Evolutionary conservation across 2,888 invertebrate genomes (phyloP), one percentile per base, ranked within the genome.

Genomic region (Synergus japonicus): DNA sequence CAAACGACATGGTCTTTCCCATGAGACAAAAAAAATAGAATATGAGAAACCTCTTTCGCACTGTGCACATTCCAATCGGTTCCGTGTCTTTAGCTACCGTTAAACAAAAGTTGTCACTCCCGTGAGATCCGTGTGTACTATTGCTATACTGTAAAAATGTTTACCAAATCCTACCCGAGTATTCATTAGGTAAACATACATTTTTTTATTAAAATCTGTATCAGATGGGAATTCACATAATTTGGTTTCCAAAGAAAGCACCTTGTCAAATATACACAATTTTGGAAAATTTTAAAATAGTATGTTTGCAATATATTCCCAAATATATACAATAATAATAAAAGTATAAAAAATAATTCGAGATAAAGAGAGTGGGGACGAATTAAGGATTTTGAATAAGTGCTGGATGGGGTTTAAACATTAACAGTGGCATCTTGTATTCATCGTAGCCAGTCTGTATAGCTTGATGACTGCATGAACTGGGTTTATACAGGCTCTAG

Each of bases 401-500:
- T 85, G 83, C 83, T 83, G 84, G 84, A 86, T 84, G 80, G 87
- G 87, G 86, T 86, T 88, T 29, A 29, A 29, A 29, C 22, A 1
- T 29, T 87, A 89, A 88, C 86, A 87, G 87, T 83, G 83, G 84
- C 88, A 90, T 90, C 89, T 90, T 89, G 90, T 90, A 90, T 90
- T 90, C 90, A 90, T 90, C 85, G 83, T 86, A 83, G 86, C 78
- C 81, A 85, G 85, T 85, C 85, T 87, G 85, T 87, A 86, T 86
- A 85, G 88, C 88, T 89, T 88, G 88, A 88, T 86, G 88, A 89
- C 87, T 89, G 89, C 89, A 88, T 87, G 89, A 89, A 89, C 86
- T 84, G 88, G 88, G 89, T 90, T 89, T 88, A 89, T 89, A 87
- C 85, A 86, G 86, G 86, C 84, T 86, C 87, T 87, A 88, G 89